Evolutionary conservation across 2,113 vertebrate species (phyloP), one percentile per base, ranked within the genome.

Genomic region (Melanocharis versteri): DNA sequence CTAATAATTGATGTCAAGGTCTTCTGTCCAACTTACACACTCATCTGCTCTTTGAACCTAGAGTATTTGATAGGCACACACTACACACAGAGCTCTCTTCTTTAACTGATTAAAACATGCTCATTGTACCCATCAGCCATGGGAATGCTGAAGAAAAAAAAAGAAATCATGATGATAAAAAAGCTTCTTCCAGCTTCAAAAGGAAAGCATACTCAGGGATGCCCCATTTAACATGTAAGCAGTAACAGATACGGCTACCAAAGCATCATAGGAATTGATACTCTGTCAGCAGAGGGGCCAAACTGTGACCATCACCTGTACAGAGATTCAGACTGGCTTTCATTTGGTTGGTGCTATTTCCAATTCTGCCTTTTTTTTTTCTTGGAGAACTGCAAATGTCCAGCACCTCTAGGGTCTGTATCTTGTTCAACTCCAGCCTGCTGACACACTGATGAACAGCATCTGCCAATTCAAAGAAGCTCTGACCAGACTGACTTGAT

Each of bases 1-100:
- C 81, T 76, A 81, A 97, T 88, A 93, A 92, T 10, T 96, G 91
- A 85, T 91, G 84, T 89, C 94, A 93, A 84, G 45, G 60, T 22
- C 44, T 57, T 93, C 79, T 51, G 73, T 94, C 92, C 86, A 83
- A 53, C 28, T 48, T 53, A 73, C 0, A 19, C 16, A 61, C 30
- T 94, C 51, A 72, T 24, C 23, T 81, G 87, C 90, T 96, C 84
- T 88, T 90, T 22, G 89, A 97, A 89, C 65, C 78, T 70, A 37
- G 23, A 44, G 15, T 77, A 40, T 75, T 91, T 69, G 87, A 71
- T 19, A 85, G 62, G 51, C 56, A 64, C 24, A 56, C 18, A 21
- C 62, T 60, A 91, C 40, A 71, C 37, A 28, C 45, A 89, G 39
- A 72, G 27, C 66, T 80, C 40, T 94, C 56, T 71, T 68, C 81